These are phyloP conservation scores for Anseranas semipalmata DNA, from an alignment of 2,113 vertebrate species.

Conservation along the genomic window DNA sequence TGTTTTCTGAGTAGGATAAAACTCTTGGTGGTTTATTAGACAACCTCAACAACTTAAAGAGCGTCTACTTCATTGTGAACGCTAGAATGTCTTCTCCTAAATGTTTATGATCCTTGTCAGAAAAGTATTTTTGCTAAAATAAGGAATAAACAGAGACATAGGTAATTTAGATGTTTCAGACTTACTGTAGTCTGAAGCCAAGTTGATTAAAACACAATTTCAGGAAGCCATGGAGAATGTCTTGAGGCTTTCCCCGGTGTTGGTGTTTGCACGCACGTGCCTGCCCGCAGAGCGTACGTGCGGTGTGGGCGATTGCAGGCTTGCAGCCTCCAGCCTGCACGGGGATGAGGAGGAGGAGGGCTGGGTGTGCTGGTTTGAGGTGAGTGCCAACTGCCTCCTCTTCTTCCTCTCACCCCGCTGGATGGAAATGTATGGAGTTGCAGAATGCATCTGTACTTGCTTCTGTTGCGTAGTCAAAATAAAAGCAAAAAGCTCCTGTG, in stretches of 20 bases:
- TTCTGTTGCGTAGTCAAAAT: neutral
- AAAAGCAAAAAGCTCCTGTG: fast-evolving
- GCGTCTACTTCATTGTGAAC: neutral
- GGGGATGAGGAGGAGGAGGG: neutral
- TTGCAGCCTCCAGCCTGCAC: neutral
- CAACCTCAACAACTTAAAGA: neutral
- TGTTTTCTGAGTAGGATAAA: neutral
- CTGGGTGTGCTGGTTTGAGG: fast-evolving
- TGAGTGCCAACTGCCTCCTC: neutral
- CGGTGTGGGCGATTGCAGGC: neutral
- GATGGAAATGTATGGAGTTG: neutral
- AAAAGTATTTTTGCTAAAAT: neutral
- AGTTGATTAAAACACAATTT: neutral
- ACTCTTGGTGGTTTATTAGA: neutral
- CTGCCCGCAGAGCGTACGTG: fast-evolving
- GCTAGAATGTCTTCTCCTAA: neutral
- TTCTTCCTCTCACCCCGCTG: neutral
- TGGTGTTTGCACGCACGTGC: neutral
- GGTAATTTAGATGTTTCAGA: neutral
- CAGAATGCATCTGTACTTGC: neutral
- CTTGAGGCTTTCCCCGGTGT: neutral
- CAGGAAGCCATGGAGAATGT: neutral
- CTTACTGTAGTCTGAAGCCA: neutral
- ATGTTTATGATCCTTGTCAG: neutral
- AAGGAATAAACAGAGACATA: neutral